A percentile compares a stretch with the other conserved stretches of the same genome.
Conservation (phyloP, 2,888 invertebrate species). For the Tromatobia lineatoria region DNA sequence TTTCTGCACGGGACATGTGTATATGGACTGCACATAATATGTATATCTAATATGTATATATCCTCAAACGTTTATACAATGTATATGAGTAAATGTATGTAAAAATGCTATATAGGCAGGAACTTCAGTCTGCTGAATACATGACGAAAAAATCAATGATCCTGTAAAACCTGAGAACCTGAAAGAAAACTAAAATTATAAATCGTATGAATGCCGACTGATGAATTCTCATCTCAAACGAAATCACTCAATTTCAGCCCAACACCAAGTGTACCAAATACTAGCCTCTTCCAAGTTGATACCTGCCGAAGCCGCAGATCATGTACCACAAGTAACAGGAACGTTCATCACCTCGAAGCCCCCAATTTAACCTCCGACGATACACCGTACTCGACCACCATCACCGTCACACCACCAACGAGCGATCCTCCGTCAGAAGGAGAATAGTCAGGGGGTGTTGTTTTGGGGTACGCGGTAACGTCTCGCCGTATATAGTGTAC, state of each 20-base stretch:
- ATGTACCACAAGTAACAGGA: constrained; percentile 4
- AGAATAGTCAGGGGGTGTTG: constrained; percentile 38
- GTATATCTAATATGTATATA: too few species aligned
- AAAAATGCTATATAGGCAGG: too few species aligned
- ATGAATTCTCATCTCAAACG: background rate
- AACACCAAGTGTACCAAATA: background rate
- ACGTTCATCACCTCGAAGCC: constrained; percentile 21
- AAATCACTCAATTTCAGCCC: background rate
- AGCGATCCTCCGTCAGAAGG: constrained; percentile 8
- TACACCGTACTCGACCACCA: constrained; percentile 17
- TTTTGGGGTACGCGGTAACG: constrained; percentile 43
- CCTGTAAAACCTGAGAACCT: too few species aligned
- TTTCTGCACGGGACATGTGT: too few species aligned
- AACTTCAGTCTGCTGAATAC: too few species aligned
- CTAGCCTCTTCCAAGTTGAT: background rate
- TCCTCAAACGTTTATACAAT: too few species aligned
- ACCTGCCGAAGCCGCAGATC: background rate
- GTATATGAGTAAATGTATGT: too few species aligned
- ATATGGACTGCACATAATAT: too few species aligned
- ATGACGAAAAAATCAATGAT: too few species aligned
- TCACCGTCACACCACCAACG: constrained; percentile 1
- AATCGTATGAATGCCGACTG: background rate
- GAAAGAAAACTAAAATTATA: too few species aligned
- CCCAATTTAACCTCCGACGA: constrained; percentile 15
- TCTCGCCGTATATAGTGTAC: constrained; percentile 14